Conservation (phyloP, 2,113 vertebrate genomes). For the Oncorhynchus keta region DNA sequence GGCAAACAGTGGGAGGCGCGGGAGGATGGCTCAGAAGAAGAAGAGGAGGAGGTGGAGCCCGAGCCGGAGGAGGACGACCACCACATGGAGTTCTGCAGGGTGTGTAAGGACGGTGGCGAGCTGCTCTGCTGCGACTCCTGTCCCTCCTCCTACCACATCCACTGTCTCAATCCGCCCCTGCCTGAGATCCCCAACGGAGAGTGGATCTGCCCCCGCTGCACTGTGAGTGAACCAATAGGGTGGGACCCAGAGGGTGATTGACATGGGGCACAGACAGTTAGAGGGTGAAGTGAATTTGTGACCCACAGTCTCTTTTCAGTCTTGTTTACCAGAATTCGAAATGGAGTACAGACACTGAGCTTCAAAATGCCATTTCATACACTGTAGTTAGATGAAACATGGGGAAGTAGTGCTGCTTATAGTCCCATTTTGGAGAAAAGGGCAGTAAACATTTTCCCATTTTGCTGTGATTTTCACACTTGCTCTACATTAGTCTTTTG, state of each 20-base stretch:
- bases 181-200: slow-evolving; percentile 98
- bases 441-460: too few relatives aligned
- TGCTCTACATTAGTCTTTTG: too few relatives aligned
- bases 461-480: too few relatives aligned
- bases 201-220: slow-evolving; percentile 97
- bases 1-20: slow-evolving; percentile 98
- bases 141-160: slow-evolving; percentile 97
- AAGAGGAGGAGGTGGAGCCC: slow-evolving; percentile 85
- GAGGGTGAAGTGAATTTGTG: neutral
- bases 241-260: neutral
- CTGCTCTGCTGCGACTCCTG: slow-evolving; percentile 96
- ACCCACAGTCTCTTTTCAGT: too few relatives aligned
- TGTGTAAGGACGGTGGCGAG: slow-evolving; percentile 97
- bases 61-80: slow-evolving; percentile 92
- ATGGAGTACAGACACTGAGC: too few relatives aligned
- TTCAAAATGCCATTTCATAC: too few relatives aligned
- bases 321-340: too few relatives aligned
- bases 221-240: slow-evolving; percentile 76
- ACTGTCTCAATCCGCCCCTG: slow-evolving; percentile 93
- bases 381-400: too few relatives aligned
- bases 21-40: slow-evolving; percentile 86
- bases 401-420: too few relatives aligned
- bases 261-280: neutral
- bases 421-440: too few relatives aligned
- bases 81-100: slow-evolving; percentile 98